Evolutionary conservation across 92 coral and sea anemone species (phyloP), one percentile per base, ranked within the genome.

Genomic region (Parazoanthus swiftii): DNA sequence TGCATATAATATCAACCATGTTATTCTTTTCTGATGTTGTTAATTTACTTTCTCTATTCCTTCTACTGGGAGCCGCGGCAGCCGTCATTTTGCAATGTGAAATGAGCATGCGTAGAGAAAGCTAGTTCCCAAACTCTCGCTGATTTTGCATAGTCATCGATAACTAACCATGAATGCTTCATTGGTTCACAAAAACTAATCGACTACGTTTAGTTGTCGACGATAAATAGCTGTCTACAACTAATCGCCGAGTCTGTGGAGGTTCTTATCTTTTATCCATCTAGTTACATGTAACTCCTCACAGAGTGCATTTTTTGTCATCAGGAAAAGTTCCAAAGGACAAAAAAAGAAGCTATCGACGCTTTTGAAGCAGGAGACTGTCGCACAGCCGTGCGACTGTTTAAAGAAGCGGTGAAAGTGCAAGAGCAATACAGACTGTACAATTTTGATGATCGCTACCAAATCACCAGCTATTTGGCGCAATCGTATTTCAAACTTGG

Each of bases 31-130:
- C 33, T 29, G 33, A 29, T 29, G 33, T 29, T 29, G 50, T 36
- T 18, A 76, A 76, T 38, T 38, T 76, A 29, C 50, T 76, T 76
- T 76, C 80, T 76, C 80, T 76, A 23, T 76, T 76, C 11, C 50
- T 36, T 33, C 21, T 67, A 67, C 25, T 21, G 29, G 8, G 21
- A 67, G 25, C 50, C 20, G 20, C 46, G 33, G 33, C 6, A 36
- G 80, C 80, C 33, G 33, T 29, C 33, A 29, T 29, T 29, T 29
- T 29, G 33, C 33, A 29, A 29, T 29, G 33, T 29, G 33, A 0
- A 29, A 29, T 29, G 33, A 29, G 33, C 33, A 29, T 29, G 33
- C 33, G 33, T 29, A 29, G 33, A 29, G 33, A 29, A 29, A 29
- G 33, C 33, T 29, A 29, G 33, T 29, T 29, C 33, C 33, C 33